Base-by-base conservation (phyloP, 1,140 invertebrate species). In the Onthophagus taurus region DNA sequence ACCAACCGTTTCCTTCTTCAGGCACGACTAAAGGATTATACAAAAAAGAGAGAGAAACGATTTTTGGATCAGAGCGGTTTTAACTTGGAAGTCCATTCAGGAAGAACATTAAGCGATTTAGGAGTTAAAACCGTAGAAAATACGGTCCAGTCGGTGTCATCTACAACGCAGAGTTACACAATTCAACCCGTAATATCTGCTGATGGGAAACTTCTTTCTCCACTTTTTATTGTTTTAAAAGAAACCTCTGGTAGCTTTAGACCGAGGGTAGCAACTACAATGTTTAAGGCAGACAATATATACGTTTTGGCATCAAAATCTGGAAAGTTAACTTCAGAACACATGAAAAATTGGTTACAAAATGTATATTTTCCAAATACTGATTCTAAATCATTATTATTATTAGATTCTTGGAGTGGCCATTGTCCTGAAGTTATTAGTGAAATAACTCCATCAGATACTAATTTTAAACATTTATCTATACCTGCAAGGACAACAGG, bases 251-350 rank as follows among this genome's bases (percentile, higher is more conserved):
- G 29, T 30, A 11, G 14, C 14, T 30, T 30, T 30, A 8, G 7
- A 4, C 29, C 29, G 29, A 11, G 8, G n/a, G 29, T 30, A 30
- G 11, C n/a, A 30, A 30, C n/a, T 12, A 30, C 29, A 30, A 11
- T 30, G 8, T 30, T 30, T 13, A 30, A n/a, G n/a, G n/a, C n/a
- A n/a, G n/a, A n/a, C n/a, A 13, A 34, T 34, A 17, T 34, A 34
- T 34, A 34, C 31, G 19, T 17, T 17, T 34, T 17, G 14, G 9
- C 31, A n/a, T 34, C 31, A 14, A 34, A 13, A 34, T 34, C 31
- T n/a, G 16, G n/a, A n/a, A n/a, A n/a, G n/a, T 2, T 9, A 34
- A 14, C 16, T 17, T 14, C 16, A 17, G 13, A 34, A 9, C 31
- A 34, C 19, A 17, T 34, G 9, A 34, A 34, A 3, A 17, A 34